Evolutionary conservation across 2,113 vertebrate genomes (phyloP).

Genomic region (Rhinopomastus cyanomelas): DNA sequence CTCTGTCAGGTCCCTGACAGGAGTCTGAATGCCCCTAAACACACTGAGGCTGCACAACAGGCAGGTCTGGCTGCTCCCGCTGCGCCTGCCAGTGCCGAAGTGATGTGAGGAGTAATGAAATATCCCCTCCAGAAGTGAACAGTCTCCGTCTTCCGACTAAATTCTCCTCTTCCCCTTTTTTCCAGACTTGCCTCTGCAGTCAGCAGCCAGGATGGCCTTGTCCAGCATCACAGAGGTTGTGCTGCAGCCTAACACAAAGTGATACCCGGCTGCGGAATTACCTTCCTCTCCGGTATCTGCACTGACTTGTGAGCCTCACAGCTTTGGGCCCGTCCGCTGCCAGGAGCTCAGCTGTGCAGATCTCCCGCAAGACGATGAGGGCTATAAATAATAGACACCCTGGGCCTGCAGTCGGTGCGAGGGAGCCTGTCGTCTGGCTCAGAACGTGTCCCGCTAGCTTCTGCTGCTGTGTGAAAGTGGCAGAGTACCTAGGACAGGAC

Average conservation of each 20-base stretch:
- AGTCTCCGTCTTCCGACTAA: background rate
- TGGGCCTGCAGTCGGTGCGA: constrained; percentile 3
- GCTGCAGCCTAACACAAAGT: background rate
- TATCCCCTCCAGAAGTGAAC: background rate
- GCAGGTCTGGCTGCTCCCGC: background rate
- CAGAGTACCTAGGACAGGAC: background rate
- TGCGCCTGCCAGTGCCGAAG: background rate
- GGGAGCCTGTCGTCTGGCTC: constrained; percentile 17
- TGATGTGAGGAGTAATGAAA: background rate
- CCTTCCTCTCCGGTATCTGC: fast-evolving
- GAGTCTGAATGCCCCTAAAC: background rate
- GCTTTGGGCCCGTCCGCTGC: constrained; percentile 5
- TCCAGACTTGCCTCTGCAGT: fast-evolving
- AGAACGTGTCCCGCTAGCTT: background rate
- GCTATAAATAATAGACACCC: constrained; percentile 65
- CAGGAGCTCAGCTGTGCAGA: constrained; percentile 36
- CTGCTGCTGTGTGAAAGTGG: background rate
- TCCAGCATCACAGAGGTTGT: fast-evolving
- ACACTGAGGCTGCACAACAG: fast-evolving
- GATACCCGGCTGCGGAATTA: background rate
- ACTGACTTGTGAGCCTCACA: background rate
- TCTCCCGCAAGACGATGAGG: constrained; percentile 9
- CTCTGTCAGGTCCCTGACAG: background rate
- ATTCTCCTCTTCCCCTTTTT: background rate
- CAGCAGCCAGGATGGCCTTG: background rate